Percentiles rank a stretch among this genome's conserved stretches.
These are phyloP conservation scores for Idaea biselata DNA, from an alignment of 2,888 invertebrate genomes.

Conservation along the genomic window DNA sequence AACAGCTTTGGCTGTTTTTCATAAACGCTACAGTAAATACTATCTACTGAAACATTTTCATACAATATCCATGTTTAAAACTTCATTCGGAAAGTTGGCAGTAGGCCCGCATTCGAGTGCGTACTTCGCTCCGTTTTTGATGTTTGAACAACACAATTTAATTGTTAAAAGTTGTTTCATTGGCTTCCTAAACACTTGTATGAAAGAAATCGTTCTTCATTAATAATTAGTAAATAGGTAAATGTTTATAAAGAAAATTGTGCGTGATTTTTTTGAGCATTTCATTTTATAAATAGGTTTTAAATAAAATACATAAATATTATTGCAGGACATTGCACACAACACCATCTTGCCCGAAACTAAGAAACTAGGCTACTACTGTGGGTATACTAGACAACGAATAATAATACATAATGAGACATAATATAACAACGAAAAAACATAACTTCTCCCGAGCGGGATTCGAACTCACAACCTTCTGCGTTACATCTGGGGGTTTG, in stretches of 20 bases:
- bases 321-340: too few species aligned
- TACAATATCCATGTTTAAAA: neutral
- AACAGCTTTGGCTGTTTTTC: neutral
- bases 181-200: neutral
- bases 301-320: too few species aligned
- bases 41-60: neutral
- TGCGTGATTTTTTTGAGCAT: neutral
- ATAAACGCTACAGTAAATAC: neutral
- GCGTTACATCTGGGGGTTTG: too few species aligned
- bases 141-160: slow-evolving; percentile 12
- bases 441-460: too few species aligned
- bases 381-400: too few species aligned
- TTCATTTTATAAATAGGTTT: neutral
- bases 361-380: too few species aligned
- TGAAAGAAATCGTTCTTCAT: neutral
- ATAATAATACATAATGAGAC: too few species aligned
- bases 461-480: too few species aligned
- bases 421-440: too few species aligned
- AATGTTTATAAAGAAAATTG: neutral
- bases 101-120: neutral
- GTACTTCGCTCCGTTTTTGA: neutral
- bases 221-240: neutral
- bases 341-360: too few species aligned
- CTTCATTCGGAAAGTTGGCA: neutral
- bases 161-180: slow-evolving; percentile 18